Evolutionary conservation across 1,140 invertebrate species (phyloP).

Genomic region (Danaus plexippus): DNA sequence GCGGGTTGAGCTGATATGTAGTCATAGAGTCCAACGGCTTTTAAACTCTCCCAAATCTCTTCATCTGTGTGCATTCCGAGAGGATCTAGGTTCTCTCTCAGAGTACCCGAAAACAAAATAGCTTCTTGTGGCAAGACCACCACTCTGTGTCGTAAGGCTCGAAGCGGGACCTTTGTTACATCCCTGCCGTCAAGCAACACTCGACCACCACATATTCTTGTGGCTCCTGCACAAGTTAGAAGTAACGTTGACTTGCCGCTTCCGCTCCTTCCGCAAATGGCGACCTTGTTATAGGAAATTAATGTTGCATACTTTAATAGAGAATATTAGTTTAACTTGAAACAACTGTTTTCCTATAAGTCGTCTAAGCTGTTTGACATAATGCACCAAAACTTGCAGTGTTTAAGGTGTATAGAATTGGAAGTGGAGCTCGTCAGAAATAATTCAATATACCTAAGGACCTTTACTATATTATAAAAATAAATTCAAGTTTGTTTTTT

Average conservation of each 20-base stretch:
- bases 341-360: no score
- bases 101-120: conserved; percentile 91
- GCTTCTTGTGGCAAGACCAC: conserved; percentile 93
- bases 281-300: conserved; percentile 71
- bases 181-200: conserved; percentile 81
- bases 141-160: conserved; percentile 82
- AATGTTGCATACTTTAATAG: background rate
- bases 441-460: no score
- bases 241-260: conserved; percentile 85
- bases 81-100: conserved; percentile 94
- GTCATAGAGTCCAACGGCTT: conserved; percentile 80
- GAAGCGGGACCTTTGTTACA: conserved; percentile 77
- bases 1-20: conserved; percentile 77
- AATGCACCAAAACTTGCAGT: no score
- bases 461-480: no score
- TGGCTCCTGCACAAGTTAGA: conserved; percentile 78
- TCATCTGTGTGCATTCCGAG: conserved; percentile 79
- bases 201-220: conserved; percentile 75
- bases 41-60: conserved; percentile 80
- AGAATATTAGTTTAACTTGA: background rate
- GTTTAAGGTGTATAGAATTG: no score
- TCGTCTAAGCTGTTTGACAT: no score
- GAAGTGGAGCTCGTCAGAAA: no score
- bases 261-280: conserved; percentile 85
- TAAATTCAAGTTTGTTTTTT: no score